phyloP scores from a whole-genome alignment of 2,888 invertebrate genomes.

The Carterocephalus palaemon region DNA sequence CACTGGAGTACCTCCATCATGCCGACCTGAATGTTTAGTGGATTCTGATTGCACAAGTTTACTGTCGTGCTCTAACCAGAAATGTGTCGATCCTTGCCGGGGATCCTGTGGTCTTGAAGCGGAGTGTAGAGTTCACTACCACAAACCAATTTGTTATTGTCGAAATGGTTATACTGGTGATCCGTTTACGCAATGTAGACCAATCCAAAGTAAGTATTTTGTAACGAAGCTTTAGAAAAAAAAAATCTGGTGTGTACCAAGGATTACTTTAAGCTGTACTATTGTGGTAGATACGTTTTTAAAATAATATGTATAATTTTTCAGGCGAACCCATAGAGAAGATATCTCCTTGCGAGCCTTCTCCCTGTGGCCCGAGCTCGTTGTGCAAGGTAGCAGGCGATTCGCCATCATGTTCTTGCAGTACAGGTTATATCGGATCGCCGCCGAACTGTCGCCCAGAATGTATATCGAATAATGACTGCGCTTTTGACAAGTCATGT shows the following conservation, averaged over 20 bases:
- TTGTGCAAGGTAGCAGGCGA: slow-evolving; percentile 79
- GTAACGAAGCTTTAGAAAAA: neutral
- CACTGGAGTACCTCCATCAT: slow-evolving; percentile 86
- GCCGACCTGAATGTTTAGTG: slow-evolving; percentile 89
- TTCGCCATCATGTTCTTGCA: slow-evolving; percentile 84
- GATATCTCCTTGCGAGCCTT: slow-evolving; percentile 81
- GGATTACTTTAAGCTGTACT: no score
- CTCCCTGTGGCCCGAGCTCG: slow-evolving; percentile 90
- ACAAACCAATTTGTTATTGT: slow-evolving; percentile 92
- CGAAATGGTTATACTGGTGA: slow-evolving; percentile 85
- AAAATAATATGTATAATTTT: slow-evolving; percentile 16
- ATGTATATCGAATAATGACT: slow-evolving; percentile 90
- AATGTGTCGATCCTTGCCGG: slow-evolving; percentile 88
- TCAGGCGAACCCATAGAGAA: slow-evolving; percentile 49
- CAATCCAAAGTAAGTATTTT: slow-evolving; percentile 49
- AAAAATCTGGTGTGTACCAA: neutral
- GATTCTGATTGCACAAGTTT: slow-evolving; percentile 88
- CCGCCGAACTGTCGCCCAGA: slow-evolving; percentile 89
- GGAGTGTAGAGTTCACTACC: slow-evolving; percentile 88
- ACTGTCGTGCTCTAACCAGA: slow-evolving; percentile 87
- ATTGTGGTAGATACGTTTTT: slow-evolving; percentile 6
- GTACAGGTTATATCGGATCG: slow-evolving; percentile 84
- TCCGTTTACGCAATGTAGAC: slow-evolving; percentile 85
- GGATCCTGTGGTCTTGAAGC: slow-evolving; percentile 89
- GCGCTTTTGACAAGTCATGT: slow-evolving; percentile 86